These are phyloP conservation scores for Callyntrura guangdongensis DNA, from an alignment of 2,888 invertebrate genomes.

Conservation along the genomic window DNA sequence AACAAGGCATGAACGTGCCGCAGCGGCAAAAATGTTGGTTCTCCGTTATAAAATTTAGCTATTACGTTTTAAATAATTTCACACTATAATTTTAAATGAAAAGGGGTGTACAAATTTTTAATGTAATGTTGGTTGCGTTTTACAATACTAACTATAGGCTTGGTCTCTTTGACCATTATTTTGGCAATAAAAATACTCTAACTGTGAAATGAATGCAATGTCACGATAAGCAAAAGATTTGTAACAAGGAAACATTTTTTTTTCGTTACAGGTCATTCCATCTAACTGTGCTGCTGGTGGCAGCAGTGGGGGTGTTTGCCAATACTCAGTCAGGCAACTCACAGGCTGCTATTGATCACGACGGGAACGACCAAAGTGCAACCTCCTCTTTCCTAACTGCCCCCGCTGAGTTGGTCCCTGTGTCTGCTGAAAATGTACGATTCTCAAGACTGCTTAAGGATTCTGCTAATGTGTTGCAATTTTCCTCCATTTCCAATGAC, in stretches of 20 bases:
- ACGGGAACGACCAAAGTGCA: too few species aligned
- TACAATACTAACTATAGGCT: too few species aligned
- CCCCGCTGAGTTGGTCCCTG: constrained; percentile 66
- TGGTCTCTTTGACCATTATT: too few species aligned
- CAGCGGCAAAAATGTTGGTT: too few species aligned
- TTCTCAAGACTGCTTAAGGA: constrained; percentile 84
- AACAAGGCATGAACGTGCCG: too few species aligned
- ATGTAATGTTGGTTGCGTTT: too few species aligned
- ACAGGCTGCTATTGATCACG: constrained; percentile 60
- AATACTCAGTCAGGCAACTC: constrained; percentile 64
- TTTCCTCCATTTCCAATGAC: constrained; percentile 84
- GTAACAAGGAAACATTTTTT: not conserved
- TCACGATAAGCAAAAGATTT: too few species aligned
- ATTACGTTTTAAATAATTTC: too few species aligned
- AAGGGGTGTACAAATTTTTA: not conserved
- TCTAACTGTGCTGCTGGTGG: constrained; percentile 60
- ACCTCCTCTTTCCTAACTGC: constrained; percentile 35
- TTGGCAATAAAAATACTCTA: too few species aligned
- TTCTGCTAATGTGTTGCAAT: constrained; percentile 82
- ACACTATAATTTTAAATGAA: too few species aligned
- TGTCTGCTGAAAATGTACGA: constrained; percentile 74
- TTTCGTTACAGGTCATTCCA: constrained; percentile 63
- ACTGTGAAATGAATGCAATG: too few species aligned
- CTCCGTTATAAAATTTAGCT: too few species aligned
- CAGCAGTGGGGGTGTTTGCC: constrained; percentile 49